Base-by-base conservation (phyloP, 2,797 vertebrate genomes). In the Hemibagrus guttatus region DNA sequence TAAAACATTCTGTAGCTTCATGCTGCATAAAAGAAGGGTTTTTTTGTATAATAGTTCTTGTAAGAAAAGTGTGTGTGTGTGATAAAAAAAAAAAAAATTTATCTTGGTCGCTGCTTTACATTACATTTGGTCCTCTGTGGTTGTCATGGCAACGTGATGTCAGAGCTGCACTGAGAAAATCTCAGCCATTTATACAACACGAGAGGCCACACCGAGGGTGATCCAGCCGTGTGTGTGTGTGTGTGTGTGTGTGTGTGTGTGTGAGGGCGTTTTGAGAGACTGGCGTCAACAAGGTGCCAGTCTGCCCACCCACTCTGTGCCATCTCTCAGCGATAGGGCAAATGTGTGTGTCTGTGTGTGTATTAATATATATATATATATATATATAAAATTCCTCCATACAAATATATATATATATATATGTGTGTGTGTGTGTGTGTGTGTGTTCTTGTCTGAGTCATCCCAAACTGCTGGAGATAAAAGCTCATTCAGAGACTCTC, bases 271-370 rank as follows among this genome's bases (percentile, higher is more conserved):
- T 68, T 81, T 82, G 39, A 81, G 87, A 89, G 74, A 85, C 87
- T 88, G 87, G 90, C 88, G 85, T 88, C 88, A 89, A 84, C 61
- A 74, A 90, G 85, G 90, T 90, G 90, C 87, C 88, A 89, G 90
- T 90, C 90, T 90, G 84, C 64, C 82, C 84, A 31, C 90, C 86
- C 78, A 89, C 90, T 89, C 85, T 69, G 56, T 86, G 81, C 81
- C 85, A 84, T 82, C 81, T 80, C 82, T 89, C 69, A 63, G 56
- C 61, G 84, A 58, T 87, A 83, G 87, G 68, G 49, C 82, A 80
- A 26, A 39, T 59, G 8, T 58, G 0, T 79, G 5, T 56, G 4
- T 79, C 1, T 23, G 6, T 19, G 1, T 76, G 11, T 69, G 31
- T 69, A 7, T 39, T 6, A 12, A 3, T 71, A 13, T 64, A 12